phyloP scores from a whole-genome alignment of 2,888 invertebrate genomes.

The Drosophila meridiana region DNA sequence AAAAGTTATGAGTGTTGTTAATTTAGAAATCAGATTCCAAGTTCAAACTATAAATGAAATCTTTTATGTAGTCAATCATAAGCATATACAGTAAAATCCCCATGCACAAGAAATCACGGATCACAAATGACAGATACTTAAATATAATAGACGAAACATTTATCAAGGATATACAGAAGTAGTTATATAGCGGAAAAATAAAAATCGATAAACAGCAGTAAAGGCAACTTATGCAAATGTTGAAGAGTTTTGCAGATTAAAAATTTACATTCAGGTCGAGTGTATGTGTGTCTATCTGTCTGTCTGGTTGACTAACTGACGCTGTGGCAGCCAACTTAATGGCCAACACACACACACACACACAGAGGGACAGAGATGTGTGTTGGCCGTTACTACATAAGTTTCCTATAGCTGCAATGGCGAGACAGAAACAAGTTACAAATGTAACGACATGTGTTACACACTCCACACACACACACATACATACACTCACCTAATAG shows the following conservation, averaged over 20 bases:
- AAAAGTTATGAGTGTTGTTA: neutral
- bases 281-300: conserved; percentile 49
- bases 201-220: conserved; percentile 63
- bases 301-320: conserved; percentile 37
- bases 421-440: conserved; percentile 60
- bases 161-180: conserved; percentile 10
- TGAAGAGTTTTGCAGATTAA: conserved; percentile 79
- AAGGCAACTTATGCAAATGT: conserved; percentile 69
- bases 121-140: conserved; percentile 11
- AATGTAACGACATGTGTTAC: conserved; percentile 56
- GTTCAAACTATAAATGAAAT: no score
- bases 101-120: conserved; percentile 25
- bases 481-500: conserved; percentile 1
- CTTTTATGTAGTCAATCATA: neutral
- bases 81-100: conserved; percentile 2
- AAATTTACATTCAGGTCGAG: conserved; percentile 79
- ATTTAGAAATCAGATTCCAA: neutral
- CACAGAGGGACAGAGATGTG: conserved; percentile 8
- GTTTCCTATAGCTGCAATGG: conserved; percentile 44
- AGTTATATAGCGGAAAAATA: conserved; percentile 24
- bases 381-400: conserved; percentile 38
- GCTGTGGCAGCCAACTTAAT: conserved; percentile 55
- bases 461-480: conserved; percentile 9
- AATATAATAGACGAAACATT: conserved; percentile 1
- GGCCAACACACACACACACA: conserved; percentile 30